Percentiles rank a stretch among this genome's conserved stretches.
phyloP scores from a whole-genome alignment of 2,797 vertebrate species.

The Apogon hyalosoma region DNA sequence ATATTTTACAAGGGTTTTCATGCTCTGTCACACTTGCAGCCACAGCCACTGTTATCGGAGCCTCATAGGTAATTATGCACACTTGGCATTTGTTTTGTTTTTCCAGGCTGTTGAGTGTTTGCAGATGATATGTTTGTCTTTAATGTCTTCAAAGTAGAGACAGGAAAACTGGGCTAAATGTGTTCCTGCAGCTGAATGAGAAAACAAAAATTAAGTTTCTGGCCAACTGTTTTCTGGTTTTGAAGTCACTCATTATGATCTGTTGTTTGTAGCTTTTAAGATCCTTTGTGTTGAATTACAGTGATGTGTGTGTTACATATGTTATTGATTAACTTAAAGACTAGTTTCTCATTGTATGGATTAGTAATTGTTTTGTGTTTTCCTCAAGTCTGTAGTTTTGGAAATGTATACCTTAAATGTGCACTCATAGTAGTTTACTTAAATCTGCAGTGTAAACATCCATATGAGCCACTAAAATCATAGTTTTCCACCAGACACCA shows the following conservation, averaged over 20 bases:
- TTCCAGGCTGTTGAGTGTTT: constrained; percentile 3
- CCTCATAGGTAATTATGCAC: constrained; percentile 16
- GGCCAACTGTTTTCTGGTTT: not conserved
- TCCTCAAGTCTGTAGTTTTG: not conserved
- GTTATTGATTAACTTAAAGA: not conserved
- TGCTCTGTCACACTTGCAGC: constrained; percentile 10
- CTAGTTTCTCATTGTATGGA: not conserved
- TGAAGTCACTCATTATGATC: not conserved
- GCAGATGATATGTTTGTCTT: not conserved
- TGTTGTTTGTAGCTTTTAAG: not conserved
- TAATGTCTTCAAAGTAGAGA: not conserved
- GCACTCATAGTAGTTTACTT: not conserved
- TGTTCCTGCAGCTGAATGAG: constrained; percentile 8
- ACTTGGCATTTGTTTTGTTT: constrained; percentile 13
- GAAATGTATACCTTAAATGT: not conserved
- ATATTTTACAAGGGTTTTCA: constrained; percentile 21
- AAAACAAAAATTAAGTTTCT: constrained; percentile 3
- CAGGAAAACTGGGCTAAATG: not conserved
- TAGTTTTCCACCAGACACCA: constrained; percentile 2
- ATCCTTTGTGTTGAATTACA: not conserved
- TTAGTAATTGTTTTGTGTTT: not conserved
- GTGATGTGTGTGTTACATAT: not conserved
- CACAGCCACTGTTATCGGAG: constrained; percentile 6
- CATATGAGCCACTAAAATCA: not conserved
- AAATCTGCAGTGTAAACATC: not conserved